Evolutionary conservation across 2,113 vertebrate genomes (phyloP), one percentile per base, ranked within the genome.

Genomic region (Erinaceus europaeus): DNA sequence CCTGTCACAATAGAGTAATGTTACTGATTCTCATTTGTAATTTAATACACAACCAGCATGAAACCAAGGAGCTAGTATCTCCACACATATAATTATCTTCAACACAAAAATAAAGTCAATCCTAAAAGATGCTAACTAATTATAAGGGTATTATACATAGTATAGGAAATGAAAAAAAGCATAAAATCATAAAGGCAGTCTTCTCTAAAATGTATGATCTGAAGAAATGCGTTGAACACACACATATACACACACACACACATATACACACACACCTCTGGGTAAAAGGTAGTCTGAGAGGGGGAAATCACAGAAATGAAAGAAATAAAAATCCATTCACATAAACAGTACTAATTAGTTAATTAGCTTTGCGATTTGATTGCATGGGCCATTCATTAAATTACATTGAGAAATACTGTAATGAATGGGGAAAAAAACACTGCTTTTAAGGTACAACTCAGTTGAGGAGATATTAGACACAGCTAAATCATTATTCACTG

Each of bases 351-450:
- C 67, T 29, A 84, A 57, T 57, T 71, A 83, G 67, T 53, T 42
- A 80, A 64, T 32, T 64, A 90, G 53, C 29, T 77, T 40, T 77
- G 68, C 61, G 52, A 84, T 82, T 85, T 84, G 73, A 61, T 88
- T 38, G 68, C 38, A 40, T 62, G 75, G 4, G n/a, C n/a, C n/a
- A n/a, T n/a, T n/a, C n/a, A n/a, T n/a, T n/a, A n/a, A n/a, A n/a
- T n/a, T n/a, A n/a, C n/a, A n/a, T n/a, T n/a, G n/a, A n/a, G n/a
- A n/a, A n/a, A n/a, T n/a, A n/a, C n/a, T n/a, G n/a, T n/a, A n/a
- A n/a, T n/a, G n/a, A n/a, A n/a, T n/a, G n/a, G n/a, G n/a, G n/a
- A n/a, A n/a, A n/a, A n/a, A n/a, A n/a, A n/a, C n/a, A n/a, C n/a
- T n/a, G n/a, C n/a, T n/a, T n/a, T n/a, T n/a, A n/a, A n/a, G n/a